Conservation (phyloP, 1,140 invertebrate genomes). For the Euglossa dilemma region DNA sequence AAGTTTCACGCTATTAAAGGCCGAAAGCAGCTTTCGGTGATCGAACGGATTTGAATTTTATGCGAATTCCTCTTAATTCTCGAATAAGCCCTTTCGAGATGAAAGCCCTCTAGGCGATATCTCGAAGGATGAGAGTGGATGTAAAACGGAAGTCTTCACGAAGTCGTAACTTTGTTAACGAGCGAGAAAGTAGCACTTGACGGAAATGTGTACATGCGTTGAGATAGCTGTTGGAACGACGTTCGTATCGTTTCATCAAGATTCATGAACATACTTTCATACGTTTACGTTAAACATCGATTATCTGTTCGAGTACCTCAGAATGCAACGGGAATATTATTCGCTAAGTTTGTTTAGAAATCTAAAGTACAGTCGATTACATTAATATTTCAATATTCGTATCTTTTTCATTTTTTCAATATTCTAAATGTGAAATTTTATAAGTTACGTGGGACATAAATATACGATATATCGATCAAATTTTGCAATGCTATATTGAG, state of each 20-base stretch:
- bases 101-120: background rate
- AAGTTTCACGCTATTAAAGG: background rate
- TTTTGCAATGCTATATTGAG: too few relatives aligned
- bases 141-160: constrained; percentile 12
- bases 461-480: too few relatives aligned
- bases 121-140: background rate
- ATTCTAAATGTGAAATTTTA: too few relatives aligned
- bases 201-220: background rate
- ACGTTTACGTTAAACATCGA: background rate
- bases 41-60: constrained; percentile 6
- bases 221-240: background rate
- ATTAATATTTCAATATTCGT: too few relatives aligned
- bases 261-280: background rate
- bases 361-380: background rate
- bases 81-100: constrained; percentile 3
- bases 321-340: background rate
- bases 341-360: background rate
- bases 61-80: background rate
- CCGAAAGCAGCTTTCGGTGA: background rate
- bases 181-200: constrained; percentile 2
- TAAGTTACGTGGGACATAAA: too few relatives aligned
- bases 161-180: constrained; percentile 22
- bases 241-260: background rate
- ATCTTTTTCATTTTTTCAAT: too few relatives aligned
- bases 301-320: background rate